These are phyloP conservation scores for Elachura formosa DNA, from an alignment of 2,113 vertebrate genomes.

Conservation along the genomic window DNA sequence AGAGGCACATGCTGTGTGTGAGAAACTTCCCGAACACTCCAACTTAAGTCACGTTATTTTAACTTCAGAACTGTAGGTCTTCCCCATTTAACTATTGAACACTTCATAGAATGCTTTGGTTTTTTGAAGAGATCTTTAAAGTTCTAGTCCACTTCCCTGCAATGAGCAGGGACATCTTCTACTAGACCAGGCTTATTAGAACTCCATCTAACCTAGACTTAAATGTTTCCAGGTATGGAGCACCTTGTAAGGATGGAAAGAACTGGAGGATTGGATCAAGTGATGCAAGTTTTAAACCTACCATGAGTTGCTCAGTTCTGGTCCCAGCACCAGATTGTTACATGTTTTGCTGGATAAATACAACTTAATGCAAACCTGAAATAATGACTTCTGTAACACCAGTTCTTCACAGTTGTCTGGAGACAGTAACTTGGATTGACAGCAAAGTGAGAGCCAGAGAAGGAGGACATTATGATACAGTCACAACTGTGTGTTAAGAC, in stretches of 20 bases:
- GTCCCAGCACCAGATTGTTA: not conserved
- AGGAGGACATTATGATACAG: not conserved
- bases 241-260: not conserved
- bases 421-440: not conserved
- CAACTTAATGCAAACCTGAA: not conserved
- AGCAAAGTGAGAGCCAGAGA: not conserved
- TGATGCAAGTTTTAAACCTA: not conserved
- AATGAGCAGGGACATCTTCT: not conserved
- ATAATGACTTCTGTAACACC: not conserved
- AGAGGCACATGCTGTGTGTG: accelerated
- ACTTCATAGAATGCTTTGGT: not conserved
- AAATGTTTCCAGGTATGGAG: not conserved
- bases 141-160: not conserved
- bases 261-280: not conserved
- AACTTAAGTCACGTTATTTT: not conserved
- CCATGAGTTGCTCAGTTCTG: not conserved
- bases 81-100: not conserved
- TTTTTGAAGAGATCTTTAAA: not conserved
- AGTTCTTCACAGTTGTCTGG: not conserved
- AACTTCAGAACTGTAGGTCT: not conserved
- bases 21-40: not conserved
- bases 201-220: not conserved
- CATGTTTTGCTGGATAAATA: not conserved
- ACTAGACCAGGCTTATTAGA: not conserved
- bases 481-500: not conserved